phyloP scores from a whole-genome alignment of 2,113 vertebrate genomes.

The Festucalex cinctus region DNA sequence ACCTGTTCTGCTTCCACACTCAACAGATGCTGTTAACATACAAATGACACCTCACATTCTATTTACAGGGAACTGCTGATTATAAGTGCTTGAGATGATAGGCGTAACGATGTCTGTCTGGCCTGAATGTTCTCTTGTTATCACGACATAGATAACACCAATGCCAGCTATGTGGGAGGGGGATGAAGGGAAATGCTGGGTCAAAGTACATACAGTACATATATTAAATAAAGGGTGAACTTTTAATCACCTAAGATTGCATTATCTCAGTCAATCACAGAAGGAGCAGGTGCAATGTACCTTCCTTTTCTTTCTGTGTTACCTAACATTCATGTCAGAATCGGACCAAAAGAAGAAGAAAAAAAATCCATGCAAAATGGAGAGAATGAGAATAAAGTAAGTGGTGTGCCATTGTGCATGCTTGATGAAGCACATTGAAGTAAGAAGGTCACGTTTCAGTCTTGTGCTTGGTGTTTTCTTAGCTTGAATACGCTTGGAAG shows the following conservation, averaged over 20 bases:
- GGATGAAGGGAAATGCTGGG: slow-evolving; percentile 2
- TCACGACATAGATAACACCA: slow-evolving; percentile 40
- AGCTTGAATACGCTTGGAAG: slow-evolving; percentile 32
- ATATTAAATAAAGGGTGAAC: slow-evolving; percentile 2
- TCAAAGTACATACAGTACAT: not conserved
- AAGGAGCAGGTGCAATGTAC: not conserved
- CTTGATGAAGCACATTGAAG: slow-evolving; percentile 21
- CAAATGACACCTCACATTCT: slow-evolving; percentile 35
- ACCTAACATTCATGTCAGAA: slow-evolving; percentile 10
- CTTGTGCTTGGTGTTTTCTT: slow-evolving; percentile 11
- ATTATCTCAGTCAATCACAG: not conserved
- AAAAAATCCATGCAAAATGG: slow-evolving; percentile 12
- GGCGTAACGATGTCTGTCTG: slow-evolving; percentile 27
- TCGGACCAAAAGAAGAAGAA: not conserved
- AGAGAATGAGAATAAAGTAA: slow-evolving; percentile 10
- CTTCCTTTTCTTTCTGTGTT: slow-evolving; percentile 6
- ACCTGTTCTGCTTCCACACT: slow-evolving; percentile 20
- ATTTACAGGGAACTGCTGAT: slow-evolving; percentile 12
- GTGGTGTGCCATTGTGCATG: slow-evolving; percentile 21
- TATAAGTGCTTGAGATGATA: slow-evolving; percentile 46
- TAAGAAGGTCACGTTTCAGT: slow-evolving; percentile 40
- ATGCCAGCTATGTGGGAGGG: slow-evolving; percentile 14
- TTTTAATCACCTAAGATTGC: not conserved
- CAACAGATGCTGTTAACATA: slow-evolving; percentile 26
- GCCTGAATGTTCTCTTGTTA: slow-evolving; percentile 40